Base-by-base conservation (phyloP, 2,888 invertebrate genomes). In the Eristalinus sepulchralis region DNA sequence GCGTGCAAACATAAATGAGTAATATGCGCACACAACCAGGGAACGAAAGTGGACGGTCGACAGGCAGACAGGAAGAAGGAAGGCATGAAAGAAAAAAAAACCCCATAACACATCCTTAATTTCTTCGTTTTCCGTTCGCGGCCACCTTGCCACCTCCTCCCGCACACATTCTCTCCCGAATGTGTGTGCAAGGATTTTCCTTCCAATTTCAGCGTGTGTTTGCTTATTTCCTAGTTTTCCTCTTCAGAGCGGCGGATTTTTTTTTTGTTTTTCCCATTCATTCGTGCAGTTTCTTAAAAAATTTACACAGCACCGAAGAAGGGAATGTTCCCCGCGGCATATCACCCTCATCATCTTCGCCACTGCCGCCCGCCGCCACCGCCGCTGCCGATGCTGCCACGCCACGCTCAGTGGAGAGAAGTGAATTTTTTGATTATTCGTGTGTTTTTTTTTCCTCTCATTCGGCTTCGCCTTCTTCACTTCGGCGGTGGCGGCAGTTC, bases 371-470 rank as follows among this genome's bases (percentile, higher is more conserved):
- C n/a, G n/a, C n/a, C n/a, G n/a, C n/a, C n/a, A n/a, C n/a, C n/a
- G n/a, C n/a, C n/a, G n/a, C n/a, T n/a, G n/a, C n/a, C n/a, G n/a
- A n/a, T n/a, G n/a, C n/a, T n/a, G n/a, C n/a, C n/a, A n/a, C 66
- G 62, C 72, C 2, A 55, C 24, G 11, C 13, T 20, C 31, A 60
- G 81, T 3, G 27, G 27, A 27, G 75, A 79, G 85, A 78, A 82
- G 85, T 86, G 82, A 75, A 83, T 78, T 86, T 86, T 86, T 86
- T 86, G 85, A 86, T 86, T 86, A 86, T 83, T 83, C 86, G 62
- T 39, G 13, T 84, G 67, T 79, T 84, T 79, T 72, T 76, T 60
- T 80, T 27, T 39, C 63, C 63, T 39, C n/a, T 47, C 17, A 17
- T 47, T 47, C 47, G 17, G 5, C 17, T 47, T 13, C 13, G 6